A percentile compares a stretch with the other conserved stretches of the same genome.
Conservation (phyloP, 2,888 invertebrate species). For the Acanthosoma haemorrhoidale region DNA sequence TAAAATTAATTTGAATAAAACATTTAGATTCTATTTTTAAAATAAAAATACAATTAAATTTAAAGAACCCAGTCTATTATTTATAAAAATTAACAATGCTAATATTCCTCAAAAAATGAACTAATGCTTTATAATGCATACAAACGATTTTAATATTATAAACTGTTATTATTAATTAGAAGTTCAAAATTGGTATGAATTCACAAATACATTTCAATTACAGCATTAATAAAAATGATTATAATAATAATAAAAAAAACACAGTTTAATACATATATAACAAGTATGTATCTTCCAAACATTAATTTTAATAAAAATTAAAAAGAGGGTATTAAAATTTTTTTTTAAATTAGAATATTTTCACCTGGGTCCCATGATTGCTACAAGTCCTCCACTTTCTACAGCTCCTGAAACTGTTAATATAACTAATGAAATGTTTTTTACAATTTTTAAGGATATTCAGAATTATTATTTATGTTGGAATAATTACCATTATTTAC, state of each 20-base stretch:
- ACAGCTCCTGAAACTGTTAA: constrained; percentile 70
- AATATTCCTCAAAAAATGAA: too few species aligned
- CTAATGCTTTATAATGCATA: too few species aligned
- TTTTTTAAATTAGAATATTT: constrained; percentile 38
- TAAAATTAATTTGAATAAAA: too few species aligned
- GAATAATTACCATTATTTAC: constrained; percentile 62
- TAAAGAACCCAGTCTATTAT: too few species aligned
- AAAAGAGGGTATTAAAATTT: neutral
- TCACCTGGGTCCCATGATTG: constrained; percentile 80
- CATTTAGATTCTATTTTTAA: too few species aligned
- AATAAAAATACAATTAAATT: too few species aligned
- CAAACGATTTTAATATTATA: too few species aligned
- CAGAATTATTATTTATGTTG: constrained; percentile 32
- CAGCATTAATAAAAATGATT: too few species aligned
- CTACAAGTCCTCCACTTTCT: constrained; percentile 73
- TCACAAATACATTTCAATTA: too few species aligned
- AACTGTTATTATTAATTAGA: too few species aligned
- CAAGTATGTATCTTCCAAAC: neutral
- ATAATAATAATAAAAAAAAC: neutral
- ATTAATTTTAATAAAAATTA: neutral
- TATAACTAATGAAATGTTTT: neutral
- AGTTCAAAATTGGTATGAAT: too few species aligned
- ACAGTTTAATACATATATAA: neutral
- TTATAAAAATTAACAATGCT: too few species aligned
- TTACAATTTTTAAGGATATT: neutral